phyloP scores from a whole-genome alignment of 2,888 invertebrate genomes.

The Salpingus planirostris region DNA sequence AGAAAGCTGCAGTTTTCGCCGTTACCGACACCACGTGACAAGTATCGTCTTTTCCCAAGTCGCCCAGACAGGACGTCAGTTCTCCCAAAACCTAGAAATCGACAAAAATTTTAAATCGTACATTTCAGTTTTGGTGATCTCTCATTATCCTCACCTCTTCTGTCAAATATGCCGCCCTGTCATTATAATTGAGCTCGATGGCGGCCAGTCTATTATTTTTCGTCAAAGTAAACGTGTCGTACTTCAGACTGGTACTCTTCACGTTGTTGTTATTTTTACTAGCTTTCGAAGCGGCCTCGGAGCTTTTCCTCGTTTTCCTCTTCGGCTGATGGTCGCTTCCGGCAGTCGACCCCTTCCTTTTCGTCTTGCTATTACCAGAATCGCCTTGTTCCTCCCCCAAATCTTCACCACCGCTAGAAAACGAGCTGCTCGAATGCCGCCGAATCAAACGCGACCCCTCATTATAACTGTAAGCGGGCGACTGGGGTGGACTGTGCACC shows the following conservation, averaged over 20 bases:
- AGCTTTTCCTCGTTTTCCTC: slow-evolving; percentile 11
- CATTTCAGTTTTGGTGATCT: no score
- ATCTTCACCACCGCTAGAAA: slow-evolving; percentile 45
- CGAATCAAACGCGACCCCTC: slow-evolving; percentile 75
- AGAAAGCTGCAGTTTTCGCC: slow-evolving; percentile 65
- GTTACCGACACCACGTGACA: slow-evolving; percentile 63
- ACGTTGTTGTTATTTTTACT: no score
- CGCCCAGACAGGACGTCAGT: slow-evolving; percentile 57
- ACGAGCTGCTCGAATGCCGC: slow-evolving; percentile 75
- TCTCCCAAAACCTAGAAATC: slow-evolving; percentile 76
- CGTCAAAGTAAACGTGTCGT: slow-evolving; percentile 23
- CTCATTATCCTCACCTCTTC: no score
- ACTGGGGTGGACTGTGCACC: slow-evolving; percentile 44
- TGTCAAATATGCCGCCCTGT: no score
- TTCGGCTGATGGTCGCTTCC: slow-evolving; percentile 5
- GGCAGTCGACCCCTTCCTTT: slow-evolving; percentile 12
- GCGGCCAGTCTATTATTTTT: slow-evolving; percentile 24
- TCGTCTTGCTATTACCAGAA: no score
- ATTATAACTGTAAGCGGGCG: slow-evolving; percentile 56
- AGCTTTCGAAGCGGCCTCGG: neutral
- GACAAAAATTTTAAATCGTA: no score
- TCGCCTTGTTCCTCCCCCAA: slow-evolving; percentile 31
- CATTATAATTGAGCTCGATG: slow-evolving; percentile 23
- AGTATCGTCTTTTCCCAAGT: slow-evolving; percentile 53
- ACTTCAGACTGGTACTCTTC: no score